A percentile compares a stretch with the other conserved stretches of the same genome.
These are phyloP conservation scores for Anomalospiza imberbis DNA, from an alignment of 2,797 vertebrate genomes.

Conservation along the genomic window DNA sequence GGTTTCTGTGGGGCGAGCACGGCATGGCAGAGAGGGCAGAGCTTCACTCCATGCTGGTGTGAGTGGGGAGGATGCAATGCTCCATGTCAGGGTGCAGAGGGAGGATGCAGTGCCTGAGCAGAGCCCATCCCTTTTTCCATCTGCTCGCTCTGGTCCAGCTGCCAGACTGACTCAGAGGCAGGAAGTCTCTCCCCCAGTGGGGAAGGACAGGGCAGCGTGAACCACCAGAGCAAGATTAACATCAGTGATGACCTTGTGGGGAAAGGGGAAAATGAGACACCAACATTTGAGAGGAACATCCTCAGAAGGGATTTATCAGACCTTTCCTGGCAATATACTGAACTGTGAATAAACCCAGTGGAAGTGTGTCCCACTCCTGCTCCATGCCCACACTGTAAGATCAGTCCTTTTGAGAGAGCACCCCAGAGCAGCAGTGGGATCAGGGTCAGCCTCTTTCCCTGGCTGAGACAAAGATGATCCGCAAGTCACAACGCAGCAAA, in stretches of 20 bases:
- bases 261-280: neutral
- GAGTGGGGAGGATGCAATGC: rapidly evolving
- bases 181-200: neutral
- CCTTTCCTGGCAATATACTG: neutral
- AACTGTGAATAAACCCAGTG: neutral
- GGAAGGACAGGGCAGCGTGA: neutral
- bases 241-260: neutral
- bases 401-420: neutral
- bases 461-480: neutral
- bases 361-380: neutral
- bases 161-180: neutral
- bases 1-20: rapidly evolving
- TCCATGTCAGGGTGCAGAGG: neutral
- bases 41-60: rapidly evolving
- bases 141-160: neutral
- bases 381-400: neutral
- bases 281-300: neutral
- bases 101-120: neutral
- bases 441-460: neutral
- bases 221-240: neutral
- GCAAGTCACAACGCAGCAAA: neutral
- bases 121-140: neutral
- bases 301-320: neutral
- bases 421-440: neutral
- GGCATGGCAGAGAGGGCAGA: neutral